Evolutionary conservation across 2,888 invertebrate genomes (phyloP), one percentile per base, ranked within the genome.

Genomic region (Calameuta pallipes): DNA sequence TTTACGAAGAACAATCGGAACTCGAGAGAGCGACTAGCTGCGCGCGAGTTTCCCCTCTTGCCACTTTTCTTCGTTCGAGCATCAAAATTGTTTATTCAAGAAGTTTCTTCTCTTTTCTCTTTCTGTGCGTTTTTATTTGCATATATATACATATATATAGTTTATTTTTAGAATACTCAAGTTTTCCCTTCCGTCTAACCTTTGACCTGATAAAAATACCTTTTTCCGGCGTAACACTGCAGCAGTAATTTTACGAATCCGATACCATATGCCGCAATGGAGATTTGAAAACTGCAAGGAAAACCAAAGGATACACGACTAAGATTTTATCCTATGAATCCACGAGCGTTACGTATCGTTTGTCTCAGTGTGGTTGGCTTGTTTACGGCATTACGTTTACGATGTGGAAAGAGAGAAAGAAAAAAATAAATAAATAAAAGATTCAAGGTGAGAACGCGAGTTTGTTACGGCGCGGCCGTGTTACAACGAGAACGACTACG

Each of bases 341-440:
- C 56, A 56, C 23, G 56, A 56, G 56, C 56, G 9, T 56, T 56
- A 23, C 56, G 69, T 76, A 79, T 75, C 77, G 80, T 81, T 81
- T 81, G 76, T 81, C 80, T 81, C 80, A 80, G 73, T 76, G 78
- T 15, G 80, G 31, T 11, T 75, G 80, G 76, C 81, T 81, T 80
- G 74, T 81, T 81, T 78, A 81, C 80, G 75, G 77, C 78, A 35
- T 23, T 56, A 56, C 9, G 23, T 23, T 56, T 23, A 56, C 56
- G 56, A 56, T 23, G 23, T 15, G 41, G 6, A 41, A 9, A 23
- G 41, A 41, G 9, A 23, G 41, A 41, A 9, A 23, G 23, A 36
- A 41, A 41, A 41, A 41, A 15, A 41, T 4, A 41, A 41, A 41
- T 4, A 41, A 41, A 37, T 37, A 37, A 56, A 56, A 56, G 23